These are phyloP conservation scores for Odontothrips loti DNA, from an alignment of 2,888 invertebrate species.

Conservation along the genomic window DNA sequence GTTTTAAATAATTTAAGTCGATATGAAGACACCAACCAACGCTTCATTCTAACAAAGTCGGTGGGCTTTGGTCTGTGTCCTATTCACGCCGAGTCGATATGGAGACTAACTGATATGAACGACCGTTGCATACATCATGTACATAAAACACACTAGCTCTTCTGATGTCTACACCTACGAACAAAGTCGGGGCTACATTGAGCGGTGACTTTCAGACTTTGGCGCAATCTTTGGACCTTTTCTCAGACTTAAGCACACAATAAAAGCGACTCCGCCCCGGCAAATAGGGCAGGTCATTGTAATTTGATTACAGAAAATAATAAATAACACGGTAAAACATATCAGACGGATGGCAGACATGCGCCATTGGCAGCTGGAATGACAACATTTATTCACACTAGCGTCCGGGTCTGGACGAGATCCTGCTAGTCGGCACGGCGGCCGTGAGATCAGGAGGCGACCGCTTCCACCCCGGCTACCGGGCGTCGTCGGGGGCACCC, in stretches of 20 bases:
- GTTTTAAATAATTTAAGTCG: neutral
- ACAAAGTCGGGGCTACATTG: neutral
- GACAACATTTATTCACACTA: neutral
- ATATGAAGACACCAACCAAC: neutral
- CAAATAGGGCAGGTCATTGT: too few relatives aligned
- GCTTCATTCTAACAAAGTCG: neutral
- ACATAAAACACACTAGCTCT: neutral
- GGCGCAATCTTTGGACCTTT: neutral
- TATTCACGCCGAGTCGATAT: neutral
- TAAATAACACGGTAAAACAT: neutral
- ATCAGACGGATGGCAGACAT: too few relatives aligned
- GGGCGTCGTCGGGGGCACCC: conserved; percentile 5
- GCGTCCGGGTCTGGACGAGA: neutral
- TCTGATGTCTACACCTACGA: neutral
- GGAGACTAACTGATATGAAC: conserved; percentile 14
- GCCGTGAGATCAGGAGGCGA: neutral
- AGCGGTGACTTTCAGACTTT: conserved; percentile 13
- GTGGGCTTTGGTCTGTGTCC: neutral
- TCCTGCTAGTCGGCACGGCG: neutral
- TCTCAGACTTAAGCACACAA: conserved; percentile 17
- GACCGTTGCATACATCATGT: neutral
- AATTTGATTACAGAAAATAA: too few relatives aligned
- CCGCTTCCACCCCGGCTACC: neutral
- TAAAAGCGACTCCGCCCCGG: too few relatives aligned
- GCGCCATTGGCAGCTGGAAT: neutral